Base-by-base conservation (phyloP, 2,113 vertebrate genomes). In the Candoia aspera region DNA sequence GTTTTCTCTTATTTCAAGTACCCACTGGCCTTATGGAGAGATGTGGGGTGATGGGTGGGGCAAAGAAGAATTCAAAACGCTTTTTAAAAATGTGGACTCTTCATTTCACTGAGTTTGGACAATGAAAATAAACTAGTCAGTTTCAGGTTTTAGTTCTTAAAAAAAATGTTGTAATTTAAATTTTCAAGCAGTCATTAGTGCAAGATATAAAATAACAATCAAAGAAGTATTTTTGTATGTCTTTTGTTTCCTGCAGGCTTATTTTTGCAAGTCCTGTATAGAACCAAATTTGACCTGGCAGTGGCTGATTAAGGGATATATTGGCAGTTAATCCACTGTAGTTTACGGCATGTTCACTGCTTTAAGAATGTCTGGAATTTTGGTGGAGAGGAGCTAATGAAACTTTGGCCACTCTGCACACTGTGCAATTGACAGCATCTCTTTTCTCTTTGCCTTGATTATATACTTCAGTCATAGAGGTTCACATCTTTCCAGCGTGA, bases 321-420 rank as follows among this genome's bases (percentile, higher is more conserved):
- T 91, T 97, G 97, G 96, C 97, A 96, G 96, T 95, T 97, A 97
- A 97, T 97, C 97, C 96, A 96, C 96, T 96, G 97, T 95, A 94
- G 96, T 97, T 96, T 96, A 96, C 97, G 96, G 97, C 96, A 96
- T 94, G 83, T 95, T 88, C 93, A 62, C 96, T 89, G 95, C 96
- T 94, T 91, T 91, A 97, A 96, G 97, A 98, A 98, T 97, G 97
- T 95, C 92, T 98, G 97, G 97, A 98, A 98, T 98, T 97, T 93
- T 88, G 93, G 96, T 53, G 96, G 97, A 97, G 97, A 97, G 93
- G 97, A 96, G 96, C 92, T 68, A 95, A 90, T 91, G 93, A 93
- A 94, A 94, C 33, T 92, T 91, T 97, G 96, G 97, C 97, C 96
- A 96, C 95, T 91, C 33, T 91, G 57, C 96, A 94, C 94, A 96